These are phyloP conservation scores for Regulus satrapa DNA, from an alignment of 2,113 vertebrate genomes.

Conservation along the genomic window DNA sequence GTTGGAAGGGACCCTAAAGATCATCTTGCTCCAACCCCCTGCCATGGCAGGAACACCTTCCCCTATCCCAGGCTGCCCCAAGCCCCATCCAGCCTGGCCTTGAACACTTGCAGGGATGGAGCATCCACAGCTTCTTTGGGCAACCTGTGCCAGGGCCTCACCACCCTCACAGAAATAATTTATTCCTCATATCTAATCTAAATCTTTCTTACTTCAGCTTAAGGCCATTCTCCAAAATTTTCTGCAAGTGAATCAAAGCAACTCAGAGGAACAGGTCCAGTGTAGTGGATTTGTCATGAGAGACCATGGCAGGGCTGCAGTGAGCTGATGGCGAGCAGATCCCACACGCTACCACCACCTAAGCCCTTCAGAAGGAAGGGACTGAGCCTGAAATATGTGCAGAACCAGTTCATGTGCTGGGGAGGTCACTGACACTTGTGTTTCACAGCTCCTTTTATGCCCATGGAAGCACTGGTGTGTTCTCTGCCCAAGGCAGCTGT, in stretches of 20 bases:
- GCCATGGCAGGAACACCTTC: not conserved
- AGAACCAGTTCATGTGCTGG: not conserved
- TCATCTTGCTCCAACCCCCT: not conserved
- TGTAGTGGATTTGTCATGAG: accelerated
- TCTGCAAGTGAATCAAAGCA: not conserved
- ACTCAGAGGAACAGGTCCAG: accelerated
- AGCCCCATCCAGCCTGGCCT: not conserved
- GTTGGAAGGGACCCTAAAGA: not conserved
- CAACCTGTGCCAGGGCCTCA: not conserved
- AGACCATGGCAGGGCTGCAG: not conserved
- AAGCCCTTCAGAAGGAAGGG: not conserved
- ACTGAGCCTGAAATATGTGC: accelerated
- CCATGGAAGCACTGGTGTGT: accelerated
- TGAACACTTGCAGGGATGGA: not conserved
- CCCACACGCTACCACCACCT: not conserved
- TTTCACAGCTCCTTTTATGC: not conserved
- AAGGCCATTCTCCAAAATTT: not conserved
- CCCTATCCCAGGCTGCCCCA: not conserved
- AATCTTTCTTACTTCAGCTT: not conserved
- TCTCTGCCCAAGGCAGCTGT: accelerated
- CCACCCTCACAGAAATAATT: not conserved
- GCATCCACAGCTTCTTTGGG: not conserved
- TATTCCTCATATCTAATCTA: not conserved
- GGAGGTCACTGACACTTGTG: not conserved
- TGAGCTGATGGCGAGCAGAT: accelerated